These are phyloP conservation scores for Lysiphlebus fabarum DNA, from an alignment of 1,140 invertebrate species.

Conservation along the genomic window DNA sequence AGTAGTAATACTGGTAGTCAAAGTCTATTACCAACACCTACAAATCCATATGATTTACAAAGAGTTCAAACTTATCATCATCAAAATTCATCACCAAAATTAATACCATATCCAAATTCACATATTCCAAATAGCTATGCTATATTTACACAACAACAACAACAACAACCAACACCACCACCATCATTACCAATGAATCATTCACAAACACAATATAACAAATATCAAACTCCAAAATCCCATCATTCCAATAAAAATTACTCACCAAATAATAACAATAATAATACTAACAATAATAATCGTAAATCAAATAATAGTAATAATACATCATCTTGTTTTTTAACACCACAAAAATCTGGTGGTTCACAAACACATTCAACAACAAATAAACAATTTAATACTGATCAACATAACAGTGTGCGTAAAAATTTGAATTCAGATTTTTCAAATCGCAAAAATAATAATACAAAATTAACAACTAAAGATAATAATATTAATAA, in stretches of 20 bases:
- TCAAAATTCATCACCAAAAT: slow-evolving; percentile 24
- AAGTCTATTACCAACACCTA: slow-evolving; percentile 45
- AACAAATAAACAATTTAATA: neutral
- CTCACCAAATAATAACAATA: neutral
- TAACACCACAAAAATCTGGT: neutral
- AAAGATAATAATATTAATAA: slow-evolving; percentile 5
- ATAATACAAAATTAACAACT: slow-evolving; percentile 4
- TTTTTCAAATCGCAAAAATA: slow-evolving; percentile 1
- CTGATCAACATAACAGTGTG: neutral
- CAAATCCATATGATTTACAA: slow-evolving; percentile 23
- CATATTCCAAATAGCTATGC: slow-evolving; percentile 18
- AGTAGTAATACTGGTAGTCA: slow-evolving; percentile 24
- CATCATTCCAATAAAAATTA: neutral
- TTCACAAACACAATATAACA: slow-evolving; percentile 12
- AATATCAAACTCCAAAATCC: slow-evolving; percentile 4
- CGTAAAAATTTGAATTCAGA: slow-evolving; percentile 2
- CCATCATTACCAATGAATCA: neutral
- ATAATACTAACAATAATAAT: too few species aligned
- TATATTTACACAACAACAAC: slow-evolving; percentile 1
- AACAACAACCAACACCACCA: too few species aligned
- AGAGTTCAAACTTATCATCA: slow-evolving; percentile 15
- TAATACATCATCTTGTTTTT: neutral
- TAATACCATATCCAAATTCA: slow-evolving; percentile 28
- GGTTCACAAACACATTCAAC: neutral
- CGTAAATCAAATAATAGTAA: slow-evolving; percentile 6